These are phyloP conservation scores for Napeogenes sylphis DNA, from an alignment of 2,888 invertebrate genomes.

Conservation along the genomic window DNA sequence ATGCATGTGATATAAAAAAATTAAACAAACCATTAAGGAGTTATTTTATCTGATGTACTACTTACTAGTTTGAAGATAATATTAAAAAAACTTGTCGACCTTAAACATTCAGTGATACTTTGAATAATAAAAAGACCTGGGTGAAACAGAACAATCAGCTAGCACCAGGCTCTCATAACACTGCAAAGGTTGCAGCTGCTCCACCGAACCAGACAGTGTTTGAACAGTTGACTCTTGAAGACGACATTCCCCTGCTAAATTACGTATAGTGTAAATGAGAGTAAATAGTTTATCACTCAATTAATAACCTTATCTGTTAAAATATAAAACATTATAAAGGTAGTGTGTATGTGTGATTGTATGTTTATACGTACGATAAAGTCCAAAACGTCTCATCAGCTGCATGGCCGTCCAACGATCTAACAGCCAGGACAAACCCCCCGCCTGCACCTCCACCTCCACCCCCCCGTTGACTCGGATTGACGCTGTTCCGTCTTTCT, in stretches of 20 bases:
- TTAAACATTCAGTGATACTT: too few species aligned
- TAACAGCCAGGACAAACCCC: constrained; percentile 57
- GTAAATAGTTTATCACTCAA: too few species aligned
- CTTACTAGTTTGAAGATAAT: too few species aligned
- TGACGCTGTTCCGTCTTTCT: constrained; percentile 50
- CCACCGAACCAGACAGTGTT: constrained; percentile 40
- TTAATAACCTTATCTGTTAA: too few species aligned
- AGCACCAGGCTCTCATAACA: constrained; percentile 39
- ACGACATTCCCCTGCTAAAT: constrained; percentile 48
- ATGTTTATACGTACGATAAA: constrained; percentile 53
- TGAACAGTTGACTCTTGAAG: constrained; percentile 41
- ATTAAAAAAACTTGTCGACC: too few species aligned
- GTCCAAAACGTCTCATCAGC: constrained; percentile 56
- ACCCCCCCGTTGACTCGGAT: constrained; percentile 48
- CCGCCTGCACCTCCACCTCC: constrained; percentile 52
- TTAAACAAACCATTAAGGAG: too few species aligned
- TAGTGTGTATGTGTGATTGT: too few species aligned
- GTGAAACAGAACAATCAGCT: constrained; percentile 46
- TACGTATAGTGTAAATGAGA: neutral
- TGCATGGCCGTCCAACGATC: constrained; percentile 64
- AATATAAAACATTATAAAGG: too few species aligned
- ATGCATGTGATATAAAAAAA: too few species aligned
- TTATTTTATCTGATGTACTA: too few species aligned
- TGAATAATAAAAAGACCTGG: constrained; percentile 31
- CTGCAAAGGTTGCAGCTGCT: constrained; percentile 30